These are phyloP conservation scores for Anseranas semipalmata DNA, from an alignment of 2,113 vertebrate species.

Conservation along the genomic window DNA sequence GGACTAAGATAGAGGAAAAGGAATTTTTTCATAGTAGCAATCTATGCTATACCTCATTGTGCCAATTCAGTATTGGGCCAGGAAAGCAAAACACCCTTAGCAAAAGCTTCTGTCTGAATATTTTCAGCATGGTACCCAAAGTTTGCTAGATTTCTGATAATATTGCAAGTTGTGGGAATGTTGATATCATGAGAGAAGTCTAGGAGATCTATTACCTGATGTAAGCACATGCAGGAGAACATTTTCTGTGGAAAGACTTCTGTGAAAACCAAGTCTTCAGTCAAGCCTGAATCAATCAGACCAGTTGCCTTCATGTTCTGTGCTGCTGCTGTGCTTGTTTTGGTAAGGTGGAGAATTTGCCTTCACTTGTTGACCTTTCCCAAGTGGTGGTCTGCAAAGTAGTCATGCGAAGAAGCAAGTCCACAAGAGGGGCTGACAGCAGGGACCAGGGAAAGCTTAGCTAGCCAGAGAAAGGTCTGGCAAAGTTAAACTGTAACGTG, in stretches of 20 bases:
- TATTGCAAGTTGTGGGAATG: neutral
- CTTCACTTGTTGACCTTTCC: neutral
- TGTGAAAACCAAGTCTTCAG: neutral
- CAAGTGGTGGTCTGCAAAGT: neutral
- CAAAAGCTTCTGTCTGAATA: neutral
- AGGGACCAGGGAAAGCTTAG: neutral
- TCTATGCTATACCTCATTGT: neutral
- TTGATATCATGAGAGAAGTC: neutral
- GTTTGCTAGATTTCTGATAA: neutral
- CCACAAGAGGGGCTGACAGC: neutral
- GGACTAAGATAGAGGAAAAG: neutral
- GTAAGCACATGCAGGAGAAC: neutral
- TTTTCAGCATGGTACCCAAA: neutral
- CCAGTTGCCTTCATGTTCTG: neutral
- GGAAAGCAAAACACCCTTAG: neutral
- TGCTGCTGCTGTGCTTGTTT: neutral
- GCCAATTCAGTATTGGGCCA: neutral
- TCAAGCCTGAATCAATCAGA: neutral
- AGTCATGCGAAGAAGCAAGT: neutral
- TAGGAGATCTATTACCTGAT: neutral
- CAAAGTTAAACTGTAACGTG: neutral
- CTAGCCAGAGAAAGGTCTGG: neutral
- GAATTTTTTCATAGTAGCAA: neutral
- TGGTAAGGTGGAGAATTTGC: neutral
- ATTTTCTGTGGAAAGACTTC: neutral